Conservation (phyloP, 1,140 invertebrate species). For the Oscheius sp. region DNA sequence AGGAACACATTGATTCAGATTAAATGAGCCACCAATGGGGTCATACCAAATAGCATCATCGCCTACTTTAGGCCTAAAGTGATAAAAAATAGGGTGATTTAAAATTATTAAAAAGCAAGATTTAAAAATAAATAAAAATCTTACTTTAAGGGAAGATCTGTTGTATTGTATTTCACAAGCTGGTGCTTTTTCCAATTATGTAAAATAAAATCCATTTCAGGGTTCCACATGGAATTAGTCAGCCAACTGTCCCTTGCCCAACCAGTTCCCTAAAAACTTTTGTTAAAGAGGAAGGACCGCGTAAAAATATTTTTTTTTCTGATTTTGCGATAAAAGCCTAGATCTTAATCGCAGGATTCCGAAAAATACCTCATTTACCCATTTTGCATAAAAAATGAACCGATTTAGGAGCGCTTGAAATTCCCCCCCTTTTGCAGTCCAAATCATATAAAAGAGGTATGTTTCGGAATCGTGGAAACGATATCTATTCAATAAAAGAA, state of each 20-base stretch:
- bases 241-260: conserved; percentile 34
- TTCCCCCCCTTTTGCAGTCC: neutral
- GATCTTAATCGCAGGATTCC: too few relatives aligned
- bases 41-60: conserved; percentile 4
- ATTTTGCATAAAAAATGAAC: too few relatives aligned
- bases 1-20: conserved; percentile 7
- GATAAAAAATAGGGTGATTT: neutral
- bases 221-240: conserved; percentile 26
- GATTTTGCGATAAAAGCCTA: too few relatives aligned
- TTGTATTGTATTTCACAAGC: neutral
- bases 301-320: too few relatives aligned
- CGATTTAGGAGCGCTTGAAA: too few relatives aligned
- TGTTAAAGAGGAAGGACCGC: too few relatives aligned
- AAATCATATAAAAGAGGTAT: too few relatives aligned
- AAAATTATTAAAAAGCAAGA: neutral
- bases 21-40: neutral
- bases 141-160: neutral
- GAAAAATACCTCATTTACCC: too few relatives aligned
- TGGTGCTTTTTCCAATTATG: conserved; percentile 34
- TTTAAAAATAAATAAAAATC: too few relatives aligned
- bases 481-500: too few relatives aligned
- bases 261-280: conserved; percentile 6
- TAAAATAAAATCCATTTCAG: conserved; percentile 31
- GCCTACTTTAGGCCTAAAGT: neutral
- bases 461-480: too few relatives aligned